Percentiles rank a stretch among this genome's conserved stretches.
Evolutionary conservation across 2,888 invertebrate genomes (phyloP).

Genomic region (Cinara cedri): DNA sequence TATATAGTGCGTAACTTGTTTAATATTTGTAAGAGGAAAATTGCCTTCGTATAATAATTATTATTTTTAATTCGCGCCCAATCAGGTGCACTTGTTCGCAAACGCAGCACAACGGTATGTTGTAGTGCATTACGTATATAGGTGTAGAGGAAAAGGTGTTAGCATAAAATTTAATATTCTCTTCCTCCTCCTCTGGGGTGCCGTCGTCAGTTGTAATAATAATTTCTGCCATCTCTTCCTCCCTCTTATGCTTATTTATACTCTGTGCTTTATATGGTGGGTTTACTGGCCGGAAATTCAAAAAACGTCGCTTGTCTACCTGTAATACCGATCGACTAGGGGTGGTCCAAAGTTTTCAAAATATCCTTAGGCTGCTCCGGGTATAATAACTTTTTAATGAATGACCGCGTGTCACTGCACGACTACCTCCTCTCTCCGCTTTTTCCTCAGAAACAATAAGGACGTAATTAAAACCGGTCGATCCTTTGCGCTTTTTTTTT

Average conservation of each 20-base stretch:
- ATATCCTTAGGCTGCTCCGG: background rate
- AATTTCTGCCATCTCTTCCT: background rate
- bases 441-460: slow-evolving; percentile 29
- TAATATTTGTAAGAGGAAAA: no score
- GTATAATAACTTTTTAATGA: slow-evolving; percentile 52
- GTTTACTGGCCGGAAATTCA: slow-evolving; percentile 7
- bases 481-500: background rate
- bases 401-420: slow-evolving; percentile 45
- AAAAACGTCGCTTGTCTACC: slow-evolving; percentile 35
- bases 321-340: background rate
- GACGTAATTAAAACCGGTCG: slow-evolving; percentile 40
- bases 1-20: no score
- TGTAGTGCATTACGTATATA: background rate
- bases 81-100: slow-evolving; percentile 45
- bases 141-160: background rate
- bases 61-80: slow-evolving; percentile 37
- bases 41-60: no score
- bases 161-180: slow-evolving; percentile 37
- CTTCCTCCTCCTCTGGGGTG: background rate
- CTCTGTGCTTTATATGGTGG: background rate
- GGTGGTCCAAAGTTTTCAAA: slow-evolving; percentile 37
- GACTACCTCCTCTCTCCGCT: no score
- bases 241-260: background rate
- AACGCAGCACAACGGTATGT: background rate
- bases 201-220: slow-evolving; percentile 10